phyloP scores from a whole-genome alignment of 2,888 invertebrate species.

The Dinocampus coccinellae region DNA sequence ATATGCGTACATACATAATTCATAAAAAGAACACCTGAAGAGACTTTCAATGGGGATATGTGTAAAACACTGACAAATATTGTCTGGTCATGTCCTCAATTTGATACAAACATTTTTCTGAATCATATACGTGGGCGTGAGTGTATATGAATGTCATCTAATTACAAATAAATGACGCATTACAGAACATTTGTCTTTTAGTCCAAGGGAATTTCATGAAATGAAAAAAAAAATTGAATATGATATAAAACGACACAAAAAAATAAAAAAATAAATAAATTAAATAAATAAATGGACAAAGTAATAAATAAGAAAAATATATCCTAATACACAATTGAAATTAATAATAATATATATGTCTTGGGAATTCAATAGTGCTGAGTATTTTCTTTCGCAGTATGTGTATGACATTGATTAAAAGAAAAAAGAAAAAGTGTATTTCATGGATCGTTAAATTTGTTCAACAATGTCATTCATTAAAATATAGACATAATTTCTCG shows the following conservation, averaged over 20 bases:
- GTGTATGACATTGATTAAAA: not conserved
- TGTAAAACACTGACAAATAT: not conserved
- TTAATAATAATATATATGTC: no score
- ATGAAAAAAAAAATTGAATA: not conserved
- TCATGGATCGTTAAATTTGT: slow-evolving; percentile 9
- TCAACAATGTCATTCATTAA: not conserved
- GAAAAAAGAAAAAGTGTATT: not conserved
- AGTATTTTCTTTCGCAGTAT: not conserved
- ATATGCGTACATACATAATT: not conserved
- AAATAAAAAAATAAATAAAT: not conserved
- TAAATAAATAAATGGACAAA: not conserved
- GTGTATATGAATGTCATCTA: not conserved
- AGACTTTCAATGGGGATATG: not conserved
- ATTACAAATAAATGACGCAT: not conserved
- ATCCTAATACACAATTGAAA: no score
- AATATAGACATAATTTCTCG: not conserved
- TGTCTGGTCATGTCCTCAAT: slow-evolving; percentile 17
- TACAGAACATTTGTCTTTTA: not conserved
- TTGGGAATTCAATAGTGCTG: slow-evolving; percentile 12
- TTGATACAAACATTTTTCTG: not conserved
- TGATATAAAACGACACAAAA: not conserved
- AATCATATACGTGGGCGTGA: not conserved
- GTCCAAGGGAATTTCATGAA: not conserved
- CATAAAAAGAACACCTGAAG: not conserved
- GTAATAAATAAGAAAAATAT: no score